Conservation (phyloP, 2,113 vertebrate genomes). For the Platanista minor region DNA sequence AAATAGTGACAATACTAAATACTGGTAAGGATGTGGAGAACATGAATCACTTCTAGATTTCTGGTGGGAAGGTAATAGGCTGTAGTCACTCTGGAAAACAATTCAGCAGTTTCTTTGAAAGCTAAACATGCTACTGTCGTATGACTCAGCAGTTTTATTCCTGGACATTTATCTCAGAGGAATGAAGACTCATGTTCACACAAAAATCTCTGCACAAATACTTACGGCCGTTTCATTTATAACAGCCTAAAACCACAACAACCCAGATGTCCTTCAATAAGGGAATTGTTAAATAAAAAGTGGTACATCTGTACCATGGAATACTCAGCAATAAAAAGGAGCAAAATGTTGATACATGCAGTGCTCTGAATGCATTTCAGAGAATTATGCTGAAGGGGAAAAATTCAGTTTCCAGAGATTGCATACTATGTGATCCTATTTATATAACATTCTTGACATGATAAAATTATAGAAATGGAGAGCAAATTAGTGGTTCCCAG, state of each 20-base stretch:
- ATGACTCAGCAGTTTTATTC: neutral
- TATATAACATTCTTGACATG: neutral
- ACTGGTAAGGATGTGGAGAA: neutral
- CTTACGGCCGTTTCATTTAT: neutral
- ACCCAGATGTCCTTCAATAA: neutral
- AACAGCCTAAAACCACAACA: neutral
- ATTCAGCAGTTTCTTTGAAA: neutral
- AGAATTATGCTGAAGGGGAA: neutral
- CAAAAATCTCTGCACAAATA: neutral
- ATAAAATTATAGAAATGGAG: neutral
- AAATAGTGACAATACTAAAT: neutral
- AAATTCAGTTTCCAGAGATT: neutral
- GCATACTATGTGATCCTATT: neutral
- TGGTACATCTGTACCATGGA: neutral
- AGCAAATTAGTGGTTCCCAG: neutral
- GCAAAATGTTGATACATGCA: neutral
- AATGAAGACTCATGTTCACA: neutral
- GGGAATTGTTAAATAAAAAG: neutral
- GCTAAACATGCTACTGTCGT: neutral
- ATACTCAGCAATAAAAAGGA: neutral
- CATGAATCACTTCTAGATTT: neutral
- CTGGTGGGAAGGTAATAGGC: neutral
- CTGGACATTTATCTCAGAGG: neutral
- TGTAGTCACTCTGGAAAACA: neutral
- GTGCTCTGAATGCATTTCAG: neutral